phyloP scores from a whole-genome alignment of 2,888 invertebrate species.

The Plebejus melissa region DNA sequence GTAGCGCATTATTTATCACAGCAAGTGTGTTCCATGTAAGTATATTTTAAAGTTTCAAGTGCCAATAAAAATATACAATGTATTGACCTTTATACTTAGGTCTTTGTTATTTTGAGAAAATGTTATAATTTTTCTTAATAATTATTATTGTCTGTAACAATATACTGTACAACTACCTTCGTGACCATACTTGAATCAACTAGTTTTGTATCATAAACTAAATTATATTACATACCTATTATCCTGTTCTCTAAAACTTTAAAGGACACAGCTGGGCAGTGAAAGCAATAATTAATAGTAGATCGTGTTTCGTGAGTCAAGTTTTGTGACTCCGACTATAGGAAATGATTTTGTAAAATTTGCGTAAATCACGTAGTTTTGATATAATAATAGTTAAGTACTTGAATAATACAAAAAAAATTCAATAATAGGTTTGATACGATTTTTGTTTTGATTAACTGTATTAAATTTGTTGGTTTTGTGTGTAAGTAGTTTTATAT shows the following conservation, averaged over 20 bases:
- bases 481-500: conserved; percentile 12
- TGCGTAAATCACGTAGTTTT: neutral
- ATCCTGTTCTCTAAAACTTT: neutral
- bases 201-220: neutral
- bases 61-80: too few species aligned
- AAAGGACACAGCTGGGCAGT: neutral
- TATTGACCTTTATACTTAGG: too few species aligned
- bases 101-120: too few species aligned
- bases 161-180: neutral
- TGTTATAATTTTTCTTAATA: too few species aligned
- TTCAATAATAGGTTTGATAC: conserved; percentile 4
- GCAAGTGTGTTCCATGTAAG: too few species aligned
- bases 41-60: too few species aligned
- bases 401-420: neutral
- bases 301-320: neutral
- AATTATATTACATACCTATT: neutral
- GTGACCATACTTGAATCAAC: neutral
- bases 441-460: conserved; percentile 8
- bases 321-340: neutral
- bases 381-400: neutral
- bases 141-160: too few species aligned
- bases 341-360: neutral
- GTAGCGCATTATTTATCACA: too few species aligned
- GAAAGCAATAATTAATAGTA: neutral
- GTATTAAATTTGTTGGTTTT: conserved; percentile 1